Conservation (phyloP, 2,888 invertebrate species). For the Andrena camellia region DNA sequence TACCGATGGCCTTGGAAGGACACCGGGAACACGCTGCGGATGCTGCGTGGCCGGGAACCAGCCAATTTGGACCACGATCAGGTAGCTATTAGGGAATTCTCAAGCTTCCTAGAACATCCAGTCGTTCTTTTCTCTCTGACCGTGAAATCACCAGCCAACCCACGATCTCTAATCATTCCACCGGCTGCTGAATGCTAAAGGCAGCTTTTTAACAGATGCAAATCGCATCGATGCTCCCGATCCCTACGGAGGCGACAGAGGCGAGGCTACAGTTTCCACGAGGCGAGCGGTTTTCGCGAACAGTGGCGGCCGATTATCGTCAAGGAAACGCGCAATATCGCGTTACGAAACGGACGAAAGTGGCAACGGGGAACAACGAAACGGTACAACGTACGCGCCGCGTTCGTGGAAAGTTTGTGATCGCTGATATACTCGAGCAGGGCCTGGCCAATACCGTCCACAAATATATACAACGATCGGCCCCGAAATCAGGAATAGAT, state of each 20-base stretch:
- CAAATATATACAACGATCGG: conserved; percentile 68
- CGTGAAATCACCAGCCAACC: neutral
- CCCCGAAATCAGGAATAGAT: conserved; percentile 74
- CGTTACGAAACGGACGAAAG: neutral
- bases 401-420: conserved; percentile 35
- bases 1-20: conserved; percentile 59
- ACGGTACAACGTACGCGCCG: neutral
- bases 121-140: neutral
- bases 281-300: conserved; percentile 16
- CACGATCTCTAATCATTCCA: neutral
- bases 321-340: neutral
- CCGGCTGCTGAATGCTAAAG: neutral
- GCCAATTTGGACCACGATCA: conserved; percentile 40
- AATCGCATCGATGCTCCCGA: neutral
- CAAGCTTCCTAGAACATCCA: conserved; percentile 28
- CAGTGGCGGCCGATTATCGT: neutral
- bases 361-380: conserved; percentile 4
- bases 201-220: neutral
- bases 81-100: conserved; percentile 6
- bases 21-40: conserved; percentile 8
- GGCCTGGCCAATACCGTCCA: conserved; percentile 17
- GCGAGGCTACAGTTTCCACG: neutral
- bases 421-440: conserved; percentile 12
- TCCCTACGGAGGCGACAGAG: neutral
- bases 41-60: neutral